phyloP scores from a whole-genome alignment of 2,888 invertebrate genomes.

The Microdon myrmicae region DNA sequence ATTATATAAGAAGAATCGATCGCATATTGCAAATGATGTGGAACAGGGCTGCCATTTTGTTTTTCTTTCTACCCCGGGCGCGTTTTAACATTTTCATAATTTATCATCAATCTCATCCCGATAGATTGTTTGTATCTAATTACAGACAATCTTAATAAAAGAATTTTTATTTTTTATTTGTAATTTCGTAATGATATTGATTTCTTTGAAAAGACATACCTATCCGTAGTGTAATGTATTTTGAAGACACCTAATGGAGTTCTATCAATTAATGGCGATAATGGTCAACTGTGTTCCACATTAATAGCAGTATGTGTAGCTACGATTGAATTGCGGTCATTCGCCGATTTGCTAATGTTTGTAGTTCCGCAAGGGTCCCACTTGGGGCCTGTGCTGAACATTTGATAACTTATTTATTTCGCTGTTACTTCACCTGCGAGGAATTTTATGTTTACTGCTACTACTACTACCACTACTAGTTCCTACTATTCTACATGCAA shows the following conservation, averaged over 20 bases:
- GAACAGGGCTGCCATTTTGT: constrained; percentile 16
- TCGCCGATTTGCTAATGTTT: constrained; percentile 38
- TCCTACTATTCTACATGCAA: constrained; percentile 53
- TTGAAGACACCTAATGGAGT: too few relatives aligned
- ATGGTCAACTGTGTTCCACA: constrained; percentile 14
- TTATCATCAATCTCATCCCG: not conserved
- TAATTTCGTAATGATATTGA: too few relatives aligned
- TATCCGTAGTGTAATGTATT: too few relatives aligned
- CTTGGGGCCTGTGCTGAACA: constrained; percentile 36
- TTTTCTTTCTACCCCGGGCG: not conserved
- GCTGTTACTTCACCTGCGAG: constrained; percentile 50
- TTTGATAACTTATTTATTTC: constrained; percentile 46
- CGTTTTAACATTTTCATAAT: not conserved
- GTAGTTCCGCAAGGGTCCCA: constrained; percentile 27
- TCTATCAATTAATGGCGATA: constrained; percentile 3
- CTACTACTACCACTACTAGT: constrained; percentile 52
- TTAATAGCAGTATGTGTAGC: constrained; percentile 22
- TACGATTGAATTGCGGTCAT: too few relatives aligned
- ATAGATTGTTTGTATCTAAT: not conserved
- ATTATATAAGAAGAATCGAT: constrained; percentile 28
- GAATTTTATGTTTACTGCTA: constrained; percentile 52
- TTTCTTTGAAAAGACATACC: too few relatives aligned
- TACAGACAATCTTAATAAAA: not conserved
- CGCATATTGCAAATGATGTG: constrained; percentile 35
- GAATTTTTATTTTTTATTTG: too few relatives aligned